Conservation (phyloP, 2,113 vertebrate species). For the Anarrhichthys ocellatus region DNA sequence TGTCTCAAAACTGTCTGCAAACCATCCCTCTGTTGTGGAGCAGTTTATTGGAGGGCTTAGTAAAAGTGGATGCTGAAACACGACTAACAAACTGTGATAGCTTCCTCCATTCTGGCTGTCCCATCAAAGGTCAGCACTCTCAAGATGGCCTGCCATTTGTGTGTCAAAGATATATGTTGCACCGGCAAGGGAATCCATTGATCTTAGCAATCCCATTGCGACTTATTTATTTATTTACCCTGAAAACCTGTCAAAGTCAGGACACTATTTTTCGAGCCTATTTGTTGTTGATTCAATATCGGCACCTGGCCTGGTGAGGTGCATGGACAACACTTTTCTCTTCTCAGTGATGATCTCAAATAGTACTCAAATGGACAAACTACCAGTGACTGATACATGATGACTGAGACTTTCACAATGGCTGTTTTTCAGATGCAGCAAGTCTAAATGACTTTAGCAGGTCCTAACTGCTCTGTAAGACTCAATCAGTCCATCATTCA, state of each 20-base stretch:
- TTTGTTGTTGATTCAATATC: background rate
- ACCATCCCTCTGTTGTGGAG: background rate
- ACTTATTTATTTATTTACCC: background rate
- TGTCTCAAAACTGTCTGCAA: background rate
- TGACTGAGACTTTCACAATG: background rate
- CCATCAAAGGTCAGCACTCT: background rate
- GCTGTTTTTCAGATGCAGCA: background rate
- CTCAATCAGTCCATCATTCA: conserved; percentile 19
- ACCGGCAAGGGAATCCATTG: background rate
- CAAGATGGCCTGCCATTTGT: background rate
- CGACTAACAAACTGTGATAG: background rate
- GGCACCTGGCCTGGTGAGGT: conserved; percentile 4
- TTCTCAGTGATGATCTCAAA: background rate
- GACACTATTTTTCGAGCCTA: background rate
- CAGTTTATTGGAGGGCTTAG: background rate
- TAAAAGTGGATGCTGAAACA: background rate
- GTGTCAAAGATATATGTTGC: background rate
- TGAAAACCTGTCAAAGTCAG: background rate
- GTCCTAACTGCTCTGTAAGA: conserved; percentile 6
- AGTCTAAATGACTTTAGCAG: background rate
- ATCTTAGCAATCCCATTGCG: background rate
- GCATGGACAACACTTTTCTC: too few species aligned
- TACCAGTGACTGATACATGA: background rate
- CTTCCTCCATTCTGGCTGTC: background rate
- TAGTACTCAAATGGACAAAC: background rate